Evolutionary conservation across 1,140 invertebrate genomes (phyloP), one percentile per base, ranked within the genome.

Genomic region (Aphelinus atriplicis): DNA sequence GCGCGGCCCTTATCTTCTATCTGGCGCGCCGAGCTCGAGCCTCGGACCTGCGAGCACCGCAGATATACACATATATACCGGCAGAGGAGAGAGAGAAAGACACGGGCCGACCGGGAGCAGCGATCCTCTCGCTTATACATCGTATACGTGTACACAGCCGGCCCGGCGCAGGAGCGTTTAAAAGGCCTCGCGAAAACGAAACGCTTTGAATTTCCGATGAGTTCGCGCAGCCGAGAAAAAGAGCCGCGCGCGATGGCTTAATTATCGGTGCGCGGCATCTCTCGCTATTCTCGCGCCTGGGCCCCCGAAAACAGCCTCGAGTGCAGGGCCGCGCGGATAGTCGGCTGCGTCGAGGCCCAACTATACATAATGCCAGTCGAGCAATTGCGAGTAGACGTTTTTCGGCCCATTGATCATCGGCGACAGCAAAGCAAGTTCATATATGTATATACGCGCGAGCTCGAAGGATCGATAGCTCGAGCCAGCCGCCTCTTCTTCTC

Each of bases 181-280:
- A 64, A 65, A 72, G 26, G 55, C 47, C 55, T 53, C 51, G 51
- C 51, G 9, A 4, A 53, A 6, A 9, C 9, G 51, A 53, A 53
- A 53, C 67, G 71, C 55, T 71, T 62, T 46, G 53, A 70, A 70
- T 75, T 74, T 63, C 61, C 60, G 58, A 70, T 75, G 73, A 70
- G 47, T 75, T 26, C 26, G 26, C 26, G 26, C 26, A 26, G 60
- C 51, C 67, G 71, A 48, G 51, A 60, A 48, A 73, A 73, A 66
- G 66, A 73, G 63, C 55, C 56, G 26, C 26, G 26, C 9, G 51
- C 9, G 71, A 73, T 66, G 71, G 58, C 53, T 73, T 60, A 73
- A 73, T 73, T 73, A 73, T 73, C 71, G 46, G 5, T 26, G 3
- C 26, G 48, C 45, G 10, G 5, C 7, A 72, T 75, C 73, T 66